Evolutionary conservation across 2,113 vertebrate genomes (phyloP).

Genomic region (Eleginops maclovinus): DNA sequence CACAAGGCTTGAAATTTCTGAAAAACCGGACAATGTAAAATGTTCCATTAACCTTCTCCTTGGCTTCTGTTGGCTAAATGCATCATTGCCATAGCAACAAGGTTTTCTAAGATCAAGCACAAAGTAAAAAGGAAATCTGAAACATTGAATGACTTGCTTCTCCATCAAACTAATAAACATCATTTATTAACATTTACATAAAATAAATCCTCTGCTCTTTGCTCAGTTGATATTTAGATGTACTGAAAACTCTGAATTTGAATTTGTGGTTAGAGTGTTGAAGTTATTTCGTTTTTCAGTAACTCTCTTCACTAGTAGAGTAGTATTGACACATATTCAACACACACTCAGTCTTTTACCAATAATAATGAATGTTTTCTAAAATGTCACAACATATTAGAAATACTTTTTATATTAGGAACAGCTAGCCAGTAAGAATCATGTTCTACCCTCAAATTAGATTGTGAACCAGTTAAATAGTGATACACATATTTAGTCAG

Average conservation of each 20-base stretch:
- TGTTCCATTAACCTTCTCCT: conserved; percentile 26
- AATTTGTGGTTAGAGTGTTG: background rate
- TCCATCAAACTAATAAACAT: background rate
- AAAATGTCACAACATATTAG: background rate
- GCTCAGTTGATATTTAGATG: background rate
- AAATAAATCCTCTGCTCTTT: no score
- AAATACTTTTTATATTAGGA: background rate
- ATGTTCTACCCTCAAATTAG: no score
- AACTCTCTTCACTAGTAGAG: background rate
- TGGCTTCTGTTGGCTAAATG: conserved; percentile 16
- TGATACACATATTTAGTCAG: background rate
- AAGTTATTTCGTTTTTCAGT: background rate
- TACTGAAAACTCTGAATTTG: background rate
- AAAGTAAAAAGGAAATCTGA: conserved; percentile 11
- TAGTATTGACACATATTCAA: background rate
- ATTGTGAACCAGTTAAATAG: background rate
- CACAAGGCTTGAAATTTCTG: conserved; percentile 31
- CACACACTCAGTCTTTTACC: background rate
- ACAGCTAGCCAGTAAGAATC: background rate
- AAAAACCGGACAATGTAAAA: conserved; percentile 7
- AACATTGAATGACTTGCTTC: conserved; percentile 5
- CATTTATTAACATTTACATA: background rate
- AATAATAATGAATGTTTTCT: background rate
- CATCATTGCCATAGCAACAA: background rate
- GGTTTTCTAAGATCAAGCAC: conserved; percentile 20